Base-by-base conservation (phyloP, 2,113 vertebrate species). In the Salvelinus fontinalis region DNA sequence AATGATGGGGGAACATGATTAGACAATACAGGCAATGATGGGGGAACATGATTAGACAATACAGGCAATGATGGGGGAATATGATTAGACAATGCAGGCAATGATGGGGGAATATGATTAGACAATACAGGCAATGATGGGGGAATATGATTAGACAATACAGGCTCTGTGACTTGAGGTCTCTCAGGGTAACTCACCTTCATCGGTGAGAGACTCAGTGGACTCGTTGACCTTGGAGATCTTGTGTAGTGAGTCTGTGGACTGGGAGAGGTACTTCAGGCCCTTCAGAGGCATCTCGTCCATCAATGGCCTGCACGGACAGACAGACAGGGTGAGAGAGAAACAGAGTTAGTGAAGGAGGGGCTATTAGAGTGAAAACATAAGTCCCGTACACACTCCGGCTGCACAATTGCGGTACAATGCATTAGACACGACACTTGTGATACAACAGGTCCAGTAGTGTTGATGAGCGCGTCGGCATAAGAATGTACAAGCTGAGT, bases 191-290 rank as follows among this genome's bases (percentile, higher is more conserved):
- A 22, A 11, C 89, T 91, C 91, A 97, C 97, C 97, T 88, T 98
- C 97, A 67, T 98, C 97, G 1, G 94, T 95, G 26, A 98, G 94
- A 0, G 96, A 98, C 82, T 98, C 97, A 0, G 92, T 96, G 2
- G 97, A 98, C 81, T 95, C 96, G 6, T 95, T 96, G 75, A 95
- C 95, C 77, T 95, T 94, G 89, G 91, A 94, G 81, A 94, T 95
- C 88, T 97, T 95, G 88, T 97, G 91, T 18, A 98, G 92, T 12
- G 96, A 96, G 85, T 98, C 97, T 0, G 95, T 97, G 72, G 97
- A 98, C 79, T 97, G 97, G 0, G 96, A 98, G 62, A 97, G 91
- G 85, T 93, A 93, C 84, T 94, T 96, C 86, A 93, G 92, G 12
- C 90, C 92, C 39, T 44, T 44, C 59, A 96, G 86, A 68, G 95